These are phyloP conservation scores for Xanthorhoe designata DNA, from an alignment of 2,888 invertebrate genomes.

Conservation along the genomic window DNA sequence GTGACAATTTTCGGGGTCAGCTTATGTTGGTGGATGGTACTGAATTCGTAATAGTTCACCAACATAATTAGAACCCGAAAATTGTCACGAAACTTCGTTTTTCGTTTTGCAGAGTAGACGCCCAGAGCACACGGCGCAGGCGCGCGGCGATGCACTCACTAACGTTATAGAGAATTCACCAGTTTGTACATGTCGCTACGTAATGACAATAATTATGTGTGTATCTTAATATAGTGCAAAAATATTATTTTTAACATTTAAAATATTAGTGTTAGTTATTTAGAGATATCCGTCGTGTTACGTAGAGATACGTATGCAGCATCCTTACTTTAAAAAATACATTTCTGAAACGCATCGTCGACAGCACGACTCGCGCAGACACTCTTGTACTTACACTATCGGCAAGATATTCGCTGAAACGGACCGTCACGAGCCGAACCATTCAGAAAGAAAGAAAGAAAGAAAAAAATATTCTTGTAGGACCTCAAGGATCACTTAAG, in stretches of 20 bases:
- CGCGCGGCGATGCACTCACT: slow-evolving; percentile 35
- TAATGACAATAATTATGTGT: slow-evolving; percentile 52
- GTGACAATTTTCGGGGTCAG: no score
- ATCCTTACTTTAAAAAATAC: slow-evolving; percentile 8
- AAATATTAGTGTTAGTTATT: slow-evolving; percentile 34
- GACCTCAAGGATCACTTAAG: no score
- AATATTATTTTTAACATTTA: slow-evolving; percentile 50
- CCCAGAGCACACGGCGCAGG: slow-evolving; percentile 3
- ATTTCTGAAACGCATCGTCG: slow-evolving; percentile 9
- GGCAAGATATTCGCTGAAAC: slow-evolving; percentile 54
- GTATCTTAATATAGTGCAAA: slow-evolving; percentile 55
- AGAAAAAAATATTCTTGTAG: no score
- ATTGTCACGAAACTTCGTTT: no score
- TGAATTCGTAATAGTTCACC: no score
- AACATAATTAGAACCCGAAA: no score
- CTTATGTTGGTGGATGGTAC: no score
- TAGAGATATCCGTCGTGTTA: slow-evolving; percentile 26
- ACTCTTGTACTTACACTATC: slow-evolving; percentile 54
- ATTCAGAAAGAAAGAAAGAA: no score
- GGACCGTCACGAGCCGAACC: slow-evolving; percentile 20
- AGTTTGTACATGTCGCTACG: slow-evolving; percentile 61
- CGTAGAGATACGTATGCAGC: slow-evolving; percentile 20
- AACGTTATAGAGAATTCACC: slow-evolving; percentile 48
- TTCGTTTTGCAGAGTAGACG: no score
- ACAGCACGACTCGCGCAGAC: neutral